Evolutionary conservation across 2,888 invertebrate species (phyloP).

Genomic region (Drosophila picticornis): DNA sequence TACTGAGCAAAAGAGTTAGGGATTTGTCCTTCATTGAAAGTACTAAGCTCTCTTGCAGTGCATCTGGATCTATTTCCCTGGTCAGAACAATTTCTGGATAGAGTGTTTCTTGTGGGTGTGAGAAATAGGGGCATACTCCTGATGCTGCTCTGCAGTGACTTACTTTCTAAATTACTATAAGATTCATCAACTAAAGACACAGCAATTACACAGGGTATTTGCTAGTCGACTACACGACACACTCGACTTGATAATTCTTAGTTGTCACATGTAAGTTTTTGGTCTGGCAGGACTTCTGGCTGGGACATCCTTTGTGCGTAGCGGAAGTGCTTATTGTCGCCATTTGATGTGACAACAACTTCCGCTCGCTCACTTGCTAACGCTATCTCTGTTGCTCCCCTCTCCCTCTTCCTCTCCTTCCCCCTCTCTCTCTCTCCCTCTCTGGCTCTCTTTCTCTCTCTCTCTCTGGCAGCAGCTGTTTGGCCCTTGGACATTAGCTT

Average conservation of each 20-base stretch:
- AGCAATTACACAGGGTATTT: neutral
- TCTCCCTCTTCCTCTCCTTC: neutral
- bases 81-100: neutral
- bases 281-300: slow-evolving; percentile 2
- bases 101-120: neutral
- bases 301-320: slow-evolving; percentile 56
- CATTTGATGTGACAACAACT: slow-evolving; percentile 81
- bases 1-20: neutral
- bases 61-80: too few relatives aligned
- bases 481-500: slow-evolving; percentile 41
- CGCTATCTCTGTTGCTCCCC: neutral
- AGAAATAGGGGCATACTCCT: neutral
- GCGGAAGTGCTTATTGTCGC: slow-evolving; percentile 78
- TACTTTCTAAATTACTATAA: neutral
- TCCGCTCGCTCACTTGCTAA: slow-evolving; percentile 45
- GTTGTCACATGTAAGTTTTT: slow-evolving; percentile 1
- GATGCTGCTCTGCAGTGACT: too few relatives aligned
- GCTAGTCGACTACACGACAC: neutral
- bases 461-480: slow-evolving; percentile 20
- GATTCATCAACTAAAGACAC: neutral
- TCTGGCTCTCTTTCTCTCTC: neutral
- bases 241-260: neutral
- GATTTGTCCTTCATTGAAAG: neutral
- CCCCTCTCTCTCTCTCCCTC: neutral
- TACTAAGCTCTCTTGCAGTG: neutral